Base-by-base conservation (phyloP, 2,888 invertebrate species). In the Salpingus planirostris region DNA sequence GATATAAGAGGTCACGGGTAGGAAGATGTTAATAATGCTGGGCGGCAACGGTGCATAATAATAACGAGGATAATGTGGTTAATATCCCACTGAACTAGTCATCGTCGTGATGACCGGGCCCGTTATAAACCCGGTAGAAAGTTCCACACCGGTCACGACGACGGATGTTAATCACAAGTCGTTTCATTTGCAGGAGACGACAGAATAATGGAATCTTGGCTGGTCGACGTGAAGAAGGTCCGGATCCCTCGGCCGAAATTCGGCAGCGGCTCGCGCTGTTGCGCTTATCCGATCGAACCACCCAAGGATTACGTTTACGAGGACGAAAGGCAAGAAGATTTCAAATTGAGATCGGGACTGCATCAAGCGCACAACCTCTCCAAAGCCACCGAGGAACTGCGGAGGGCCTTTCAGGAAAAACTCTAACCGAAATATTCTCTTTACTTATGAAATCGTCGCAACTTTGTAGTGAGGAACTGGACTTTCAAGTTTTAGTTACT, bases 181-280 rank as follows among this genome's bases (percentile, higher is more conserved):
- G n/a, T n/a, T n/a, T n/a, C n/a, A n/a, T n/a, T 18, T 18, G 18
- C 18, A 18, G 18, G 18, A 18, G 8, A 8, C 18, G 8, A 8
- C 5, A 18, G 5, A 18, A 18, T 6, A 18, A 88, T 88, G 87
- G 88, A 88, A 59, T 80, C 83, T 49, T 87, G 87, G 86, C 64
- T 87, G 54, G 78, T 77, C 44, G 86, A 88, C 62, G 82, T 88
- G 27, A 86, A 87, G 62, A 76, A 83, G 47, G 79, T 88, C 41
- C 73, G 82, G 49, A 88, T 88, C 51, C 88, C 88, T 13, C 73
- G 88, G 44, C 88, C 88, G 3, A 88, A 88, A 69, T 85, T 87
- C 56, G 79, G 76, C 28, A 71, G 70, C 47, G 74, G 70, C 12
- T 49, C 47, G 44, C 69, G 59, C 55, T 68, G 58, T 55, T 57